These are phyloP conservation scores for Bimastos eiseni DNA, from an alignment of 2,888 invertebrate genomes.

Conservation along the genomic window DNA sequence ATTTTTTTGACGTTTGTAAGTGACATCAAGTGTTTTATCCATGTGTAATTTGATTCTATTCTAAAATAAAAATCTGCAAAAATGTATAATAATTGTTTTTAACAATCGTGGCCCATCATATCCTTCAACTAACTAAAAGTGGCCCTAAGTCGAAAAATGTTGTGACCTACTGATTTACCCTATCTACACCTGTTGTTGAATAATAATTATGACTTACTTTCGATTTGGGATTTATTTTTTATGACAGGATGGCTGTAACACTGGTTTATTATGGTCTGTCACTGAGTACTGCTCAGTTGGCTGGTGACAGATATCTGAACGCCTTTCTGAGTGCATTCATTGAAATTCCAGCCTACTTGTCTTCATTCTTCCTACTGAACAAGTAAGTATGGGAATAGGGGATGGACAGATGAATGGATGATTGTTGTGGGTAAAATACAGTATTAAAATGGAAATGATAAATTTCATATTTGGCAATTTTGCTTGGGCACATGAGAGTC, in stretches of 20 bases:
- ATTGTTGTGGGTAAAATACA: background rate
- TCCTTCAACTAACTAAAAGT: no score
- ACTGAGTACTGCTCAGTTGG: conserved; percentile 49
- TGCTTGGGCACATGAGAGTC: background rate
- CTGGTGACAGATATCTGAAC: conserved; percentile 51
- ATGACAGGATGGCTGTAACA: conserved; percentile 49
- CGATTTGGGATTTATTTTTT: background rate
- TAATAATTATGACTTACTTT: background rate
- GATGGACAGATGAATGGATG: no score
- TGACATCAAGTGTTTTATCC: no score
- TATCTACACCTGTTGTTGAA: no score
- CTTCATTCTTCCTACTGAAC: conserved; percentile 44
- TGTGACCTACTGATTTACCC: no score
- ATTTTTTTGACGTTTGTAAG: no score
- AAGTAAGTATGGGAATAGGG: conserved; percentile 32
- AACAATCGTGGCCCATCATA: no score
- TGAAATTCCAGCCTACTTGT: conserved; percentile 47
- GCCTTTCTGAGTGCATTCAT: conserved; percentile 46
- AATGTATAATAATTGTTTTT: no score
- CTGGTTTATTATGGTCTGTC: conserved; percentile 53
- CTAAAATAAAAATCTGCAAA: no score
- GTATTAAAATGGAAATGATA: background rate
- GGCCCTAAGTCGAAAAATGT: no score
- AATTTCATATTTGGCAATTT: background rate
- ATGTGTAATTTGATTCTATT: no score